These are phyloP conservation scores for Cnemophilus loriae DNA, from an alignment of 2,113 vertebrate genomes.

Conservation along the genomic window DNA sequence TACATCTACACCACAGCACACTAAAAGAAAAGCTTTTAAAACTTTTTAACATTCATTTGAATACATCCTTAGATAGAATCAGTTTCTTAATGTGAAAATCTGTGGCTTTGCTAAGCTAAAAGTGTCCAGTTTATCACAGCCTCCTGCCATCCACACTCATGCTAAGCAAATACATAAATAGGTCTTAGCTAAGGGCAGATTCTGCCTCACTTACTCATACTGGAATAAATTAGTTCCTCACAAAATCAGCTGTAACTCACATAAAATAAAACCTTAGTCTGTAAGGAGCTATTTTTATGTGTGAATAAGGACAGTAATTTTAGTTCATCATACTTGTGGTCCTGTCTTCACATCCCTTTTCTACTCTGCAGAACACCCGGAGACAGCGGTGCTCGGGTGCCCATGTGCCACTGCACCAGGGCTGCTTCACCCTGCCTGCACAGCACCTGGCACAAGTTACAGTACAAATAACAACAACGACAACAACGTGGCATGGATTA, in stretches of 20 bases:
- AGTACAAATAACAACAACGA: neutral
- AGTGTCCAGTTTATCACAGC: neutral
- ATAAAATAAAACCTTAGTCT: neutral
- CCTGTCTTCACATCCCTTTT: neutral
- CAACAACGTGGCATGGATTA: neutral
- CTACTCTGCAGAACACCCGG: rapidly evolving
- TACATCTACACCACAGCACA: neutral
- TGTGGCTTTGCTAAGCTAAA: neutral
- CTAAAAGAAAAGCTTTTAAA: neutral
- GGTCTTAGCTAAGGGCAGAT: neutral
- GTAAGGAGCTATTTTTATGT: neutral
- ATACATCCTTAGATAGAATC: neutral
- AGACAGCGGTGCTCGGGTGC: rapidly evolving
- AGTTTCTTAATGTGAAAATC: neutral
- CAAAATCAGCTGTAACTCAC: neutral
- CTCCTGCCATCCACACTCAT: neutral
- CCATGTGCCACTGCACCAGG: rapidly evolving
- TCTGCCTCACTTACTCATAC: neutral
- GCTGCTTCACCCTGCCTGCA: neutral
- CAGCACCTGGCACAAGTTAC: neutral
- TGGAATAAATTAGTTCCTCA: neutral
- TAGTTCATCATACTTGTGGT: neutral
- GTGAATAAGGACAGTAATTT: neutral
- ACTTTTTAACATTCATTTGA: neutral
- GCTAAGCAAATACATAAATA: neutral